Percentiles rank a stretch among this genome's conserved stretches.
Conservation (phyloP, 2,888 invertebrate species). For the Leptopilina myrica region DNA sequence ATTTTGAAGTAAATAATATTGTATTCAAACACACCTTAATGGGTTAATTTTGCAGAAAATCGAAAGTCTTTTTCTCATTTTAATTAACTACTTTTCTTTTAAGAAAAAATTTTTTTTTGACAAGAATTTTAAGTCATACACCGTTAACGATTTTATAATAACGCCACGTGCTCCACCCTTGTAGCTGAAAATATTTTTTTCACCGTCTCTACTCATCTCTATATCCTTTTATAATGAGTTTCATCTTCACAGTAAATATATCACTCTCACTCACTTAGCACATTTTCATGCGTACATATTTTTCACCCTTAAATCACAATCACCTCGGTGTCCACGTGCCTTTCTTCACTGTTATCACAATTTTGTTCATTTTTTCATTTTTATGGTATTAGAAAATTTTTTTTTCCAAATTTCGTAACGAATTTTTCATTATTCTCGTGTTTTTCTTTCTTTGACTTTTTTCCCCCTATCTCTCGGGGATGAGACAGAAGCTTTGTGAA, state of each 20-base stretch:
- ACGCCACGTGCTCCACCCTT: slow-evolving; percentile 24
- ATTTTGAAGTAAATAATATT: too few relatives aligned
- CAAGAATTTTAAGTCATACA: not conserved
- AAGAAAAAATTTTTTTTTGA: not conserved
- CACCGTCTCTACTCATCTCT: not conserved
- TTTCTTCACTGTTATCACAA: not conserved
- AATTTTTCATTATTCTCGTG: not conserved
- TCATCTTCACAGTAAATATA: slow-evolving; percentile 3
- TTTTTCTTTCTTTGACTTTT: not conserved
- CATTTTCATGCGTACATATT: not conserved
- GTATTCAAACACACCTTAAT: too few relatives aligned
- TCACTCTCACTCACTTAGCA: slow-evolving; percentile 18
- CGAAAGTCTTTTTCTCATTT: not conserved
- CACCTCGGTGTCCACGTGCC: not conserved
- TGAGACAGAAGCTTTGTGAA: slow-evolving; percentile 46
- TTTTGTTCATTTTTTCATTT: not conserved
- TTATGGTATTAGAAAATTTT: not conserved
- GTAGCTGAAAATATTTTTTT: not conserved
- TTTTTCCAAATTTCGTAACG: not conserved
- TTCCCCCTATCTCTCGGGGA: not conserved
- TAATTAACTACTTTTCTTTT: not conserved
- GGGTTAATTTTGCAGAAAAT: too few relatives aligned
- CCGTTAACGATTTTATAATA: not conserved
- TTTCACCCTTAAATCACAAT: not conserved
- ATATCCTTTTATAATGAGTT: not conserved